Evolutionary conservation across 2,113 vertebrate species (phyloP).

Genomic region (Glaucomys volans): DNA sequence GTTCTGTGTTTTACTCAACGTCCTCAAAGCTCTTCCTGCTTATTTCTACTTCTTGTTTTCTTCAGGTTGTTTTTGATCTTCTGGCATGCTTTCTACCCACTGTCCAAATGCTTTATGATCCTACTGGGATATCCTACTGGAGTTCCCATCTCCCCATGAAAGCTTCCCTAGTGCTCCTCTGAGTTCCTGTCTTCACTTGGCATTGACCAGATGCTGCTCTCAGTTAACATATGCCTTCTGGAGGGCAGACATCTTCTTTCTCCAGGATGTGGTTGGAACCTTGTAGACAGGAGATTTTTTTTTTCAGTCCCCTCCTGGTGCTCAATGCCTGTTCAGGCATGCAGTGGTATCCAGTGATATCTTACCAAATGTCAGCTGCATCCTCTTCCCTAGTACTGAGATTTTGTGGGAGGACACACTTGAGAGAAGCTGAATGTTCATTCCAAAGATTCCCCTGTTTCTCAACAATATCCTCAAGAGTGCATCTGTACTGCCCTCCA

Average conservation of each 20-base stretch:
- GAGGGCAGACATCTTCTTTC: background rate
- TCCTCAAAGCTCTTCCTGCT: background rate
- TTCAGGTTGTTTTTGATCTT: background rate
- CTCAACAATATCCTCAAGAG: background rate
- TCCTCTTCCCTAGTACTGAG: background rate
- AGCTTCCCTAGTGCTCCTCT: background rate
- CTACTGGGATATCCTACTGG: no score
- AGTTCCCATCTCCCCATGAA: background rate
- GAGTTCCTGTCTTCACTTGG: background rate
- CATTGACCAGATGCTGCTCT: background rate
- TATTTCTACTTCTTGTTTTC: background rate
- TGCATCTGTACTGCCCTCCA: background rate
- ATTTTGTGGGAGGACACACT: background rate
- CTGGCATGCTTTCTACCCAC: background rate
- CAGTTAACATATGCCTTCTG: background rate
- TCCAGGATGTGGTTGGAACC: background rate
- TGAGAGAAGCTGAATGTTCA: slow-evolving; percentile 13
- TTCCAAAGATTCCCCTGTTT: background rate
- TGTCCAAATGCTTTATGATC: background rate
- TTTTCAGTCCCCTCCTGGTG: background rate
- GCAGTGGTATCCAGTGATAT: background rate
- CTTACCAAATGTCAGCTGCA: background rate
- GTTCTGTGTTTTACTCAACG: background rate
- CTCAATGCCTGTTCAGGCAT: background rate
- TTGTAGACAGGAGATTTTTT: background rate